Evolutionary conservation across 2,113 vertebrate genomes (phyloP).

Genomic region (Romanogobio albipinnatus): DNA sequence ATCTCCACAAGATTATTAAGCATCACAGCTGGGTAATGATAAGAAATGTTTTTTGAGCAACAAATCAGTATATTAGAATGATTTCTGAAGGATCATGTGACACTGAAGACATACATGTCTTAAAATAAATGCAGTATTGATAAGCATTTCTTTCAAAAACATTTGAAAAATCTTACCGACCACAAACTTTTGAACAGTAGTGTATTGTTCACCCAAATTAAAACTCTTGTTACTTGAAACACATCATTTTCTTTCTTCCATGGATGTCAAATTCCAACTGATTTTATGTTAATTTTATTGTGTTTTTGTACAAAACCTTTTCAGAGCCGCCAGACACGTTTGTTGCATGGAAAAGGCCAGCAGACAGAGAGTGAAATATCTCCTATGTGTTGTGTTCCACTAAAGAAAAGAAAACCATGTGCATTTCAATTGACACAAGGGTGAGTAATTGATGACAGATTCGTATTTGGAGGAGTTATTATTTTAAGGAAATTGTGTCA

Average conservation of each 20-base stretch:
- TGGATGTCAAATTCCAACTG: background rate
- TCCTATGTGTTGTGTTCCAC: background rate
- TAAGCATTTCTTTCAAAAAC: background rate
- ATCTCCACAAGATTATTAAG: background rate
- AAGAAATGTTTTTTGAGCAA: no score
- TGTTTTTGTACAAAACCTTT: background rate
- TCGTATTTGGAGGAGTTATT: conserved; percentile 21
- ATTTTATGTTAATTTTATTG: background rate
- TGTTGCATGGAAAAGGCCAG: background rate
- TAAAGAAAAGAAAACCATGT: background rate
- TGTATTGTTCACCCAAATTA: background rate
- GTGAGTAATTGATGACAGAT: conserved; percentile 1
- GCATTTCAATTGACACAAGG: background rate
- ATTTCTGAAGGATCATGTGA: background rate
- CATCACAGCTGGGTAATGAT: background rate
- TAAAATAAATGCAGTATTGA: background rate
- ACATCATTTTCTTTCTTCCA: background rate
- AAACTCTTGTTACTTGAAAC: background rate
- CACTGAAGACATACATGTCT: background rate
- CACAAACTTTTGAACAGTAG: background rate
- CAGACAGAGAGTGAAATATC: background rate
- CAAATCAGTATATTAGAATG: background rate
- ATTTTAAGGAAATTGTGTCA: conserved; percentile 2
- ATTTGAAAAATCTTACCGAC: background rate
- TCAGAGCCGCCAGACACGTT: background rate